These are phyloP conservation scores for Drosophila bunnanda DNA, from an alignment of 2,888 invertebrate genomes.

Conservation along the genomic window DNA sequence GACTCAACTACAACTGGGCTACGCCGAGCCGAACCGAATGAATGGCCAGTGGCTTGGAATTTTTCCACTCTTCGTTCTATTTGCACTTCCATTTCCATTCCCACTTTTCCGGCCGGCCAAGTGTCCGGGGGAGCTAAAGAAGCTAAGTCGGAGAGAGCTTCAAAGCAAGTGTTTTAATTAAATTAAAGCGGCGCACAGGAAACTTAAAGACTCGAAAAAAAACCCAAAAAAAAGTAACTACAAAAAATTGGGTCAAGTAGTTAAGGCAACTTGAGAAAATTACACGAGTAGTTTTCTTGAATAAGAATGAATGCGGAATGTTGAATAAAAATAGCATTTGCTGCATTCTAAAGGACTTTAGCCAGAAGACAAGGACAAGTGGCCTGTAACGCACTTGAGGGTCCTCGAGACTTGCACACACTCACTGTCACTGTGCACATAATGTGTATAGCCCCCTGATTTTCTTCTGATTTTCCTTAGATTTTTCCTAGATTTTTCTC, in stretches of 20 bases:
- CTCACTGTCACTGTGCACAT: slow-evolving; percentile 5
- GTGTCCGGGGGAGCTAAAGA: slow-evolving; percentile 12
- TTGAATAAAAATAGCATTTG: slow-evolving; percentile 24
- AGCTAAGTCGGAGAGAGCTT: slow-evolving; percentile 14
- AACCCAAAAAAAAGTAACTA: neutral
- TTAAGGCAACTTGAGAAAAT: slow-evolving; percentile 55
- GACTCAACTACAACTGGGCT: slow-evolving; percentile 27
- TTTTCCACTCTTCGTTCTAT: slow-evolving; percentile 23
- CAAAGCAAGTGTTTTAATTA: slow-evolving; percentile 61
- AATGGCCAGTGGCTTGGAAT: slow-evolving; percentile 31
- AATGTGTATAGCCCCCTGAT: slow-evolving; percentile 1
- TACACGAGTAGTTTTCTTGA: slow-evolving; percentile 59
- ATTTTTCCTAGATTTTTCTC: neutral
- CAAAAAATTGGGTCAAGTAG: slow-evolving; percentile 63
- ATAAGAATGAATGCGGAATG: slow-evolving; percentile 34
- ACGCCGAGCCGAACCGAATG: slow-evolving; percentile 15
- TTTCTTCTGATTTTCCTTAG: neutral
- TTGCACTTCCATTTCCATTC: slow-evolving; percentile 16
- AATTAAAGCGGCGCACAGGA: slow-evolving; percentile 49
- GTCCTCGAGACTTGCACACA: slow-evolving; percentile 64
- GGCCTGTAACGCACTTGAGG: slow-evolving; percentile 69
- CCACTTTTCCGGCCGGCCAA: slow-evolving; percentile 17
- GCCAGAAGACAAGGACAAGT: slow-evolving; percentile 56
- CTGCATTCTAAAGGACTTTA: slow-evolving; percentile 21
- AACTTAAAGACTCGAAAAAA: slow-evolving; percentile 14